A percentile compares a stretch with the other conserved stretches of the same genome.
These are phyloP conservation scores for Lutra lutra DNA, from an alignment of 2,797 vertebrate genomes.

Conservation along the genomic window DNA sequence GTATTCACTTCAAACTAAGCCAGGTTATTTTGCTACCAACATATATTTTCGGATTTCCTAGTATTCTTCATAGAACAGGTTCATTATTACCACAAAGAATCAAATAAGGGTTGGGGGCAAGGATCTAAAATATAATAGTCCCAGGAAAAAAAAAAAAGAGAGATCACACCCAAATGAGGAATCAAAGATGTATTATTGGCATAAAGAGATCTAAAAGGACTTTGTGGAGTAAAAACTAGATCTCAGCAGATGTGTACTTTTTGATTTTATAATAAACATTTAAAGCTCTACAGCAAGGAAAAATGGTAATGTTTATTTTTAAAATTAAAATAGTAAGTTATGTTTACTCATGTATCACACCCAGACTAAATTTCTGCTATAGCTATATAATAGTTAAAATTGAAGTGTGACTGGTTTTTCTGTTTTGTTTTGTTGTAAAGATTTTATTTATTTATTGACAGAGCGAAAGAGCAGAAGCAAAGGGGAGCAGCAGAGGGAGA, in stretches of 20 bases:
- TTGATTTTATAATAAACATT: constrained; percentile 7
- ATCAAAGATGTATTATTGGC: background rate
- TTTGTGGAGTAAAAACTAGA: background rate
- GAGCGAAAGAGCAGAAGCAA: too few species aligned
- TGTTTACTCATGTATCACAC: background rate
- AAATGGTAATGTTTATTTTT: background rate
- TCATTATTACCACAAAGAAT: constrained; percentile 10
- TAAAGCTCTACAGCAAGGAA: background rate
- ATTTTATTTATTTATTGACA: too few species aligned
- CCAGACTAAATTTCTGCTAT: constrained; percentile 11
- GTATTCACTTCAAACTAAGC: constrained; percentile 23
- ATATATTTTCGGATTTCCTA: background rate
- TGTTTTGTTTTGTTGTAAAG: too few species aligned
- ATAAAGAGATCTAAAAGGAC: constrained; percentile 4
- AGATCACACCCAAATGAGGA: background rate
- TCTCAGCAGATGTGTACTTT: background rate
- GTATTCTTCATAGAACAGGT: background rate
- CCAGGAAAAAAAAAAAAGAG: background rate
- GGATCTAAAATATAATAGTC: background rate
- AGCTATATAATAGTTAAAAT: background rate
- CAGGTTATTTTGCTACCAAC: background rate
- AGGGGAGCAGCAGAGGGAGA: too few species aligned
- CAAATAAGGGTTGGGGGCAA: background rate
- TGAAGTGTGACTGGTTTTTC: background rate
- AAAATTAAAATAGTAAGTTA: constrained; percentile 15